Base-by-base conservation (phyloP, 1,140 invertebrate species). In the Euwallacea fornicatus region DNA sequence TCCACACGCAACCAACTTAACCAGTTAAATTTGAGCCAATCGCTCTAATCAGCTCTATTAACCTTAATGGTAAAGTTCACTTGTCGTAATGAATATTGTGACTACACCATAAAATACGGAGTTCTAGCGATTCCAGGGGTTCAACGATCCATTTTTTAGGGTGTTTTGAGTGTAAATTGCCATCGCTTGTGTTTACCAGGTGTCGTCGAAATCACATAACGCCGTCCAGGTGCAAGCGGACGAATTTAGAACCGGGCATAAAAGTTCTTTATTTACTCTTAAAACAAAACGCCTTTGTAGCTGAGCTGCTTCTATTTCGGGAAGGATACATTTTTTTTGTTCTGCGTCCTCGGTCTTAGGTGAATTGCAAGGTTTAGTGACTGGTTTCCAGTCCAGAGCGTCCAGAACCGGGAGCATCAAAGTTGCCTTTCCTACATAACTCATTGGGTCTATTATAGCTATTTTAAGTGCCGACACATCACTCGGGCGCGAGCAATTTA, bases 211-310 rank as follows among this genome's bases (percentile, higher is more conserved):
- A 70, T 70, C 59, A 60, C n/a, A 58, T 50, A 50, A 50, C 46
- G 46, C 46, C 43, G 16, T 58, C 68, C 68, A 70, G 68, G 68
- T 70, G 68, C 68, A 41, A 55, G 41, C 21, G 9, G 60, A 70
- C 61, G 43, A 62, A 70, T 70, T 64, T 70, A 70, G 68, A 70
- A 64, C 68, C 9, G 21, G 43, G 43, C 60, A 64, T 64, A 70
- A 56, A 70, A 47, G 60, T 70, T 56, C 68, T 70, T 70, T 70
- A 70, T 70, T 70, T 70, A 63, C 68, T 70, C 61, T 70, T 70
- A 61, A 70, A 70, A 70, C 68, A 70, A 70, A 68, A 70, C 60
- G 68, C 9, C 68, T 70, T 70, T 70, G 68, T 70, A 70, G 59
- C 60, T 43, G 68, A 33, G 21, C 21, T 62, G 46, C 46, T 42